Evolutionary conservation across 35 echinoderm and acorn worm genomes (phyloP), one percentile per base, ranked within the genome.

Genomic region (Eucidaris tribuloides): DNA sequence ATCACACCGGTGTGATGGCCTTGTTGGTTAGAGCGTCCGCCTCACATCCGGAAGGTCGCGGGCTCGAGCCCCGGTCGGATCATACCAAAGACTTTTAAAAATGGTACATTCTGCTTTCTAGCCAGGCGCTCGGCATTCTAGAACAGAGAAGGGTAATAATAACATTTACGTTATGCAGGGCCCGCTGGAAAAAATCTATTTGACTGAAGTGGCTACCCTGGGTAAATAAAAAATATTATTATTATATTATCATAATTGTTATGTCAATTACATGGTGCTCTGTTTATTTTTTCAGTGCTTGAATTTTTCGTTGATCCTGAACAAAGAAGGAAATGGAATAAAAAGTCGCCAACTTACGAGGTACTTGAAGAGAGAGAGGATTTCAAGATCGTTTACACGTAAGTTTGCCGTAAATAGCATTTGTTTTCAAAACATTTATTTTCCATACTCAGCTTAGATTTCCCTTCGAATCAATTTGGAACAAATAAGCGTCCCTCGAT

Each of bases 371-470:
- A 94, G 45, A 83, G 49, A 78, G 92, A 94, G 6, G 92, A 94
- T 65, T 94, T 94, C 77, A 94, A 94, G 62, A 86, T 94, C 80
- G 83, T 94, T 42, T 83, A 94, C 81, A 89, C 80, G 92, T 94
- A 62, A 89, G 87, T 81, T n/a, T n/a, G n/a, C n/a, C n/a, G n/a
- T n/a, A n/a, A n/a, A n/a, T n/a, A n/a, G n/a, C n/a, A n/a, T n/a
- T n/a, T n/a, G n/a, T n/a, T n/a, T n/a, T n/a, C n/a, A n/a, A n/a
- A n/a, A n/a, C n/a, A n/a, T n/a, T n/a, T n/a, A n/a, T n/a, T n/a
- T n/a, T n/a, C n/a, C n/a, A n/a, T n/a, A n/a, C n/a, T n/a, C n/a
- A n/a, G n/a, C n/a, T n/a, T n/a, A n/a, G n/a, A n/a, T n/a, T n/a
- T n/a, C n/a, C n/a, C n/a, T n/a, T n/a, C n/a, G n/a, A n/a, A n/a